A percentile compares a stretch with the other conserved stretches of the same genome.
These are phyloP conservation scores for Aurelia sp. DNA, from an alignment of 30 jellyfish, hydroid and myxozoan genomes.

Conservation along the genomic window DNA sequence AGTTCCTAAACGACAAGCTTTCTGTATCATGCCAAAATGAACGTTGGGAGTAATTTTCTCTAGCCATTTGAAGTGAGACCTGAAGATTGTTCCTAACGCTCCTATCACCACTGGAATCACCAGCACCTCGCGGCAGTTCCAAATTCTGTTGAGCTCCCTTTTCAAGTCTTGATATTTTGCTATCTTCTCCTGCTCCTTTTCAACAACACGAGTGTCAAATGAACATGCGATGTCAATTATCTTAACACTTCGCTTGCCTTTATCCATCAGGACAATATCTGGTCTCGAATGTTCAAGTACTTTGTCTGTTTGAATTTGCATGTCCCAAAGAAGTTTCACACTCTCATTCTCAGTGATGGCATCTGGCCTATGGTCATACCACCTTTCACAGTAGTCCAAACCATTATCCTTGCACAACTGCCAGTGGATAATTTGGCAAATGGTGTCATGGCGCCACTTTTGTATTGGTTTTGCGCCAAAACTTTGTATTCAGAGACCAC, in stretches of 20 bases:
- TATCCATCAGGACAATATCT: neutral
- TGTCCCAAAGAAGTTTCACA: neutral
- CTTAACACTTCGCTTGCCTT: neutral
- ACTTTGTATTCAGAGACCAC: neutral
- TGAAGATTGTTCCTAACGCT: too few relatives aligned
- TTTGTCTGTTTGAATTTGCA: neutral
- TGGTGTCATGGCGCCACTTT: too few relatives aligned
- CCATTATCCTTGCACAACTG: neutral
- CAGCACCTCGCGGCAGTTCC: too few relatives aligned
- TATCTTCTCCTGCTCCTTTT: constrained; percentile 18
- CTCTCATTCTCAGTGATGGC: neutral
- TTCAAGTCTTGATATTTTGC: neutral
- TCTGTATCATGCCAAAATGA: too few relatives aligned
- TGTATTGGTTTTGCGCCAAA: neutral
- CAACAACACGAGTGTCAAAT: neutral
- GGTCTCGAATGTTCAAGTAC: neutral
- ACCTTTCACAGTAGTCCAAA: neutral
- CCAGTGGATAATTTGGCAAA: neutral
- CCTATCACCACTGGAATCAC: too few relatives aligned
- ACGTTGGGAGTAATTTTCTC: too few relatives aligned
- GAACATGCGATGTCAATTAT: neutral
- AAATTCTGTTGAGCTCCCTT: neutral
- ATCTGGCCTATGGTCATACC: neutral
- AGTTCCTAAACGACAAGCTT: too few relatives aligned
- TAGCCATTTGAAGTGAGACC: too few relatives aligned